These are phyloP conservation scores for Opisthocomus hoazin DNA, from an alignment of 2,113 vertebrate species.

Conservation along the genomic window DNA sequence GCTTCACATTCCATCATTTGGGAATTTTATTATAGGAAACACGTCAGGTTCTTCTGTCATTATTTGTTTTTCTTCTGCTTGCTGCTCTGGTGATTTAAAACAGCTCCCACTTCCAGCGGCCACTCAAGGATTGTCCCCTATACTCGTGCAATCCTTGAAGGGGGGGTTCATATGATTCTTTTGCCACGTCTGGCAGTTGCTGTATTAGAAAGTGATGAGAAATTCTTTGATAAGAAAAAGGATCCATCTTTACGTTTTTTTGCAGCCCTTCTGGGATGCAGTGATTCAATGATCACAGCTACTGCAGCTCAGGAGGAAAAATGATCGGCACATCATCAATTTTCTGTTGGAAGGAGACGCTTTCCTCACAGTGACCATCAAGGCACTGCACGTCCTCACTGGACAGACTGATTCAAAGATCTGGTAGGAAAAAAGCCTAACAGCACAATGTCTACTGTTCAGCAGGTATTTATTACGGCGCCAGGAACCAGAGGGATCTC, in stretches of 20 bases:
- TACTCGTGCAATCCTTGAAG: not conserved
- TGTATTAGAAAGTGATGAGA: not conserved
- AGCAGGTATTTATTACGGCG: too few relatives aligned
- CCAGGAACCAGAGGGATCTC: too few relatives aligned
- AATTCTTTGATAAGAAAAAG: not conserved
- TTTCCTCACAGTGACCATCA: not conserved
- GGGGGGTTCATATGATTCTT: not conserved
- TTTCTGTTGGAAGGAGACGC: not conserved
- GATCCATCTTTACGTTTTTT: not conserved
- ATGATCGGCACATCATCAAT: rapidly evolving
- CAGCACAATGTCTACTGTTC: too few relatives aligned
- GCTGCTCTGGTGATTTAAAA: not conserved
- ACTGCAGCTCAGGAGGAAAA: not conserved
- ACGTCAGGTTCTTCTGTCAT: not conserved
- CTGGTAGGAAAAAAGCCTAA: too few relatives aligned
- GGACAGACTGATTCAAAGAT: too few relatives aligned
- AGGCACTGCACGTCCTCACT: rapidly evolving
- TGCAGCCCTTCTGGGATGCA: not conserved
- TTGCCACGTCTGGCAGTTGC: not conserved
- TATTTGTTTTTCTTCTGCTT: not conserved
- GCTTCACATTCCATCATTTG: not conserved
- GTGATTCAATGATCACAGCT: rapidly evolving
- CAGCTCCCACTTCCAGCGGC: not conserved
- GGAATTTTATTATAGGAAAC: not conserved
- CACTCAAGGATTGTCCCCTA: rapidly evolving